These are phyloP conservation scores for Eristalinus aeneus DNA, from an alignment of 2,888 invertebrate species.

Conservation along the genomic window DNA sequence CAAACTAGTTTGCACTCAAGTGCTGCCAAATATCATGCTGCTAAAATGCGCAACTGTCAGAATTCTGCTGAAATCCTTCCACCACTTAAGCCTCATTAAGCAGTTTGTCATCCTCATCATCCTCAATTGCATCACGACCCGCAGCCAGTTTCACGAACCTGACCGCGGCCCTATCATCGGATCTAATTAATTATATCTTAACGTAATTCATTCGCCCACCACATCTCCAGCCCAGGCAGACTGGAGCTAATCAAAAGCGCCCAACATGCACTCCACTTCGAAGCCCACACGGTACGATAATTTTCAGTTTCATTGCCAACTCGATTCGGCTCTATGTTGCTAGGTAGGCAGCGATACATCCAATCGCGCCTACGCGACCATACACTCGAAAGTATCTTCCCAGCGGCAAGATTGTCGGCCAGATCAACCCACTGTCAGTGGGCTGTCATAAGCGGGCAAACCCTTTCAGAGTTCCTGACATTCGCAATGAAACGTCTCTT, in stretches of 20 bases:
- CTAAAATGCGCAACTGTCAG: too few species aligned
- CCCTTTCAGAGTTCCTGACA: neutral
- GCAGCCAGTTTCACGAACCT: slow-evolving; percentile 1
- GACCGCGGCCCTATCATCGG: neutral
- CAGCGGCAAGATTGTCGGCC: slow-evolving; percentile 21
- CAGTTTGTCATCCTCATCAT: neutral
- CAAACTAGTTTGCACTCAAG: too few species aligned
- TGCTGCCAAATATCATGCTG: neutral
- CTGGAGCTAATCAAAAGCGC: neutral
- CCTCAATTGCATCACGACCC: neutral
- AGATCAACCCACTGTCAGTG: slow-evolving; percentile 29
- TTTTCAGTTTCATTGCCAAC: slow-evolving; percentile 57
- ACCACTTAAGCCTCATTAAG: neutral
- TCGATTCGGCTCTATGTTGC: neutral
- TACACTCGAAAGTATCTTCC: neutral
- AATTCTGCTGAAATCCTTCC: too few species aligned
- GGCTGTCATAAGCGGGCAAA: slow-evolving; percentile 31
- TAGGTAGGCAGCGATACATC: slow-evolving; percentile 4
- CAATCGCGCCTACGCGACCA: slow-evolving; percentile 26
- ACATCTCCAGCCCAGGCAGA: neutral
- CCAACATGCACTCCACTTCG: neutral
- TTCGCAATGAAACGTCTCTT: slow-evolving; percentile 42
- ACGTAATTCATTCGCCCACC: slow-evolving; percentile 1
- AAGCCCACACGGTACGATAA: neutral
- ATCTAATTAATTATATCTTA: slow-evolving; percentile 16